phyloP scores from a whole-genome alignment of 2,888 invertebrate species.

The Trilocha varians region DNA sequence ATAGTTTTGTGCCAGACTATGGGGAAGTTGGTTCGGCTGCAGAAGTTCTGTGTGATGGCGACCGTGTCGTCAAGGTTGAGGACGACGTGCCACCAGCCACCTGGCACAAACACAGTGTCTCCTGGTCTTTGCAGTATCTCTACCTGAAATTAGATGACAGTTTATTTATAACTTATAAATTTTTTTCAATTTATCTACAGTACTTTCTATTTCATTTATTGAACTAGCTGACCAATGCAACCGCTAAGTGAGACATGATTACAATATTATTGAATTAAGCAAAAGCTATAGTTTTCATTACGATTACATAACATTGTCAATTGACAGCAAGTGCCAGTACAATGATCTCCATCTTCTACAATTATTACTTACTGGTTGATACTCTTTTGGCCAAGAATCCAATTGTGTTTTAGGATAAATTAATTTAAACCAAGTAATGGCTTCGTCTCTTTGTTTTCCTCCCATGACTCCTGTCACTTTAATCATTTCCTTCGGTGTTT shows the following conservation, averaged over 20 bases:
- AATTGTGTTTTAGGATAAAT: conserved; percentile 95
- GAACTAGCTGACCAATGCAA: too few relatives aligned
- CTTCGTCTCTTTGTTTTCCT: conserved; percentile 98
- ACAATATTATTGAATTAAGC: too few relatives aligned
- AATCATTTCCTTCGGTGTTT: conserved; percentile 95
- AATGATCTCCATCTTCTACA: background rate
- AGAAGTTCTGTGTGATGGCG: conserved; percentile 98
- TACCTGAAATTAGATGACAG: conserved; percentile 72
- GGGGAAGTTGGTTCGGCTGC: conserved; percentile 95
- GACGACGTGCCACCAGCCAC: conserved; percentile 99
- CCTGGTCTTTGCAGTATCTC: conserved; percentile 97
- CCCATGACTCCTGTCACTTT: conserved; percentile 93
- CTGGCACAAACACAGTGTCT: conserved; percentile 98
- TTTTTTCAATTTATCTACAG: too few relatives aligned
- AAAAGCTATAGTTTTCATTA: too few relatives aligned
- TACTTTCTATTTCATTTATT: too few relatives aligned
- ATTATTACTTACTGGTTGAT: conserved; percentile 78
- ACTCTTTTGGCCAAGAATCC: conserved; percentile 92
- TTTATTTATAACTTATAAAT: too few relatives aligned
- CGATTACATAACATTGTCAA: too few relatives aligned
- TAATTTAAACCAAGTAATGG: conserved; percentile 96
- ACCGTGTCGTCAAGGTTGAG: conserved; percentile 96
- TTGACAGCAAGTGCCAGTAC: too few relatives aligned
- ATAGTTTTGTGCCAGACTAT: conserved; percentile 99
- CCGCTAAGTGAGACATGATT: too few relatives aligned